Evolutionary conservation across 2,888 invertebrate genomes (phyloP).

Genomic region (Orthosia incerta): DNA sequence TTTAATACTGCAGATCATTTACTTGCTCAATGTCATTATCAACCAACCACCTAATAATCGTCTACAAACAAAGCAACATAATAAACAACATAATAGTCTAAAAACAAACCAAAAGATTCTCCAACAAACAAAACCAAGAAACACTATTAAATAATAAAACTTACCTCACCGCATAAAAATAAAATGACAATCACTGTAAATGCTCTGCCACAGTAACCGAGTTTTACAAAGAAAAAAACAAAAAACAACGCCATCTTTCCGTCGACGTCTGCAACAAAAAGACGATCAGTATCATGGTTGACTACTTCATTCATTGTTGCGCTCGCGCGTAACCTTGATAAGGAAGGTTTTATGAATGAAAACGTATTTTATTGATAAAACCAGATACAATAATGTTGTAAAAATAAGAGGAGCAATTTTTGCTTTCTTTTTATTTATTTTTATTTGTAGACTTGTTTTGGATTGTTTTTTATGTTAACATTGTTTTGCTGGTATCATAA

Average conservation of each 20-base stretch:
- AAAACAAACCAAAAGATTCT: constrained; percentile 8
- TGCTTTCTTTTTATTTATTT: not conserved
- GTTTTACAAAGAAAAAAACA: constrained; percentile 61
- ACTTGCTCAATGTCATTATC: not conserved
- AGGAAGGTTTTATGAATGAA: constrained; percentile 48
- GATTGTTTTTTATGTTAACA: not conserved
- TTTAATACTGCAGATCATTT: too few species aligned
- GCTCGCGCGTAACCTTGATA: constrained; percentile 77
- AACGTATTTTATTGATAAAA: constrained; percentile 41
- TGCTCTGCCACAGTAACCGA: constrained; percentile 50
- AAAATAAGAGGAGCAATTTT: not conserved
- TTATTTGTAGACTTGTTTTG: not conserved
- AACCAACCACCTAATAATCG: not conserved
- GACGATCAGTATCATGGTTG: constrained; percentile 52
- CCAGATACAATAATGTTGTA: not conserved
- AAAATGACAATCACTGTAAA: constrained; percentile 27
- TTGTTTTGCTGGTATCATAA: not conserved
- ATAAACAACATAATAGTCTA: not conserved
- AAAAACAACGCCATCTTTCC: constrained; percentile 78
- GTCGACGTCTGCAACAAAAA: constrained; percentile 71
- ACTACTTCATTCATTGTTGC: constrained; percentile 37
- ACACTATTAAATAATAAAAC: constrained; percentile 41
- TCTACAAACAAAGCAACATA: not conserved
- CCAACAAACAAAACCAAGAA: constrained; percentile 56
- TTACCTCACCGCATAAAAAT: constrained; percentile 53